Conservation (phyloP, 2,113 vertebrate genomes). For the Prietella phreatophila region DNA sequence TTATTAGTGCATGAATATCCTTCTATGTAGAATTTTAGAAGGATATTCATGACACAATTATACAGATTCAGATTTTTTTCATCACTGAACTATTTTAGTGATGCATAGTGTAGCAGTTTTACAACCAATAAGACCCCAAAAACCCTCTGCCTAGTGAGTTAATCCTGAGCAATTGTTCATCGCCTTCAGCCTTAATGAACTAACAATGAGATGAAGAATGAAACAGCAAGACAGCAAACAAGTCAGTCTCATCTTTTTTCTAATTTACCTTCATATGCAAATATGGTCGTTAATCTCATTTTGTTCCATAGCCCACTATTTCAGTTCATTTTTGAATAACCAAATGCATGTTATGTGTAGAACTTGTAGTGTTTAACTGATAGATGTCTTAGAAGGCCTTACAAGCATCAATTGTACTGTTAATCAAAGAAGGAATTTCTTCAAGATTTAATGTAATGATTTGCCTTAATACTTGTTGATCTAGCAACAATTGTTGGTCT, state of each 20-base stretch:
- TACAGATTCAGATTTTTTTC: background rate
- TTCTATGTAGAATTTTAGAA: background rate
- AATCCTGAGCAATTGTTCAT: constrained; percentile 55
- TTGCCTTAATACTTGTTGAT: background rate
- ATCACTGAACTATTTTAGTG: background rate
- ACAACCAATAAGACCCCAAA: constrained; percentile 37
- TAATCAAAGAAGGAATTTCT: background rate
- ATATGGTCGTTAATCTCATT: constrained; percentile 17
- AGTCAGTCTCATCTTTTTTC: background rate
- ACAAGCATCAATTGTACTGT: background rate
- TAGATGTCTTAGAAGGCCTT: background rate
- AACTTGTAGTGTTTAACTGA: background rate
- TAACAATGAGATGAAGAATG: constrained; percentile 57
- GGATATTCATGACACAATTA: background rate
- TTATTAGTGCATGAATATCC: background rate
- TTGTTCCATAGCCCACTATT: constrained; percentile 41
- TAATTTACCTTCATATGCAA: constrained; percentile 40
- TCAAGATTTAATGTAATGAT: background rate
- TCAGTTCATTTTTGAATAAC: constrained; percentile 35
- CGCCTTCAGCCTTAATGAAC: constrained; percentile 40
- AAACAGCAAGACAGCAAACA: constrained; percentile 37
- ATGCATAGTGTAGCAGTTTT: background rate
- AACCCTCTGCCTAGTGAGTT: constrained; percentile 28
- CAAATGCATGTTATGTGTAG: background rate
- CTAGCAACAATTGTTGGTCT: too few relatives aligned